Percentiles rank a stretch among this genome's conserved stretches.
These are phyloP conservation scores for Catocala fraxini DNA, from an alignment of 2,888 invertebrate species.

Conservation along the genomic window DNA sequence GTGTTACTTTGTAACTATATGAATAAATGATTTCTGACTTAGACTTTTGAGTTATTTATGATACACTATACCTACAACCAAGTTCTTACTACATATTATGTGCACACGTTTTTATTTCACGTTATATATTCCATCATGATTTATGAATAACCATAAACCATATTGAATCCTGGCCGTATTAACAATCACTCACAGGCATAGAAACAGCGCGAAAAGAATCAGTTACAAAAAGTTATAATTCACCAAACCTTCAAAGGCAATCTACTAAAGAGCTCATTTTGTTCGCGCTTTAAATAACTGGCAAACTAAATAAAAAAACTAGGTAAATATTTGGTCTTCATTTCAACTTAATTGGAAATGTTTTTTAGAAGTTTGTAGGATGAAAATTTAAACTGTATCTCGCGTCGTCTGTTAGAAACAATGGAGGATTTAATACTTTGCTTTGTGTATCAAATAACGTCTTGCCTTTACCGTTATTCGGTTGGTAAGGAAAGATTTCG, in stretches of 20 bases:
- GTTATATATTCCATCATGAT: too few species aligned
- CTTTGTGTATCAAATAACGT: conserved; percentile 32
- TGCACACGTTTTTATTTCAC: too few species aligned
- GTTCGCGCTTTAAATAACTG: conserved; percentile 11
- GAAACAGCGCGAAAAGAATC: neutral
- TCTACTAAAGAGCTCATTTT: conserved; percentile 6
- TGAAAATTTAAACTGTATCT: conserved; percentile 22
- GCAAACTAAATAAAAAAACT: conserved; percentile 4
- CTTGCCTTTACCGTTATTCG: conserved; percentile 30
- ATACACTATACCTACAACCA: too few species aligned
- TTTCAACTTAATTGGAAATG: conserved; percentile 21
- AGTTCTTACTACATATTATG: too few species aligned
- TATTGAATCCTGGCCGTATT: conserved; percentile 21
- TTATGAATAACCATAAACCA: conserved; percentile 2
- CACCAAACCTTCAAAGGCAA: neutral
- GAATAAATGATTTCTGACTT: too few species aligned
- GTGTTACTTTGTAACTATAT: too few species aligned
- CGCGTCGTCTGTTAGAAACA: conserved; percentile 16
- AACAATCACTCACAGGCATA: conserved; percentile 14
- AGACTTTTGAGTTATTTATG: too few species aligned
- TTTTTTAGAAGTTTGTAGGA: conserved; percentile 15
- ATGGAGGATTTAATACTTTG: conserved; percentile 25
- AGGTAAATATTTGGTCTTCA: conserved; percentile 8
- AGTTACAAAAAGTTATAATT: conserved; percentile 8
- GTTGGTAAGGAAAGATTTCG: conserved; percentile 16